Base-by-base conservation (phyloP, 1,140 invertebrate genomes). In the Drosophila santomea region DNA sequence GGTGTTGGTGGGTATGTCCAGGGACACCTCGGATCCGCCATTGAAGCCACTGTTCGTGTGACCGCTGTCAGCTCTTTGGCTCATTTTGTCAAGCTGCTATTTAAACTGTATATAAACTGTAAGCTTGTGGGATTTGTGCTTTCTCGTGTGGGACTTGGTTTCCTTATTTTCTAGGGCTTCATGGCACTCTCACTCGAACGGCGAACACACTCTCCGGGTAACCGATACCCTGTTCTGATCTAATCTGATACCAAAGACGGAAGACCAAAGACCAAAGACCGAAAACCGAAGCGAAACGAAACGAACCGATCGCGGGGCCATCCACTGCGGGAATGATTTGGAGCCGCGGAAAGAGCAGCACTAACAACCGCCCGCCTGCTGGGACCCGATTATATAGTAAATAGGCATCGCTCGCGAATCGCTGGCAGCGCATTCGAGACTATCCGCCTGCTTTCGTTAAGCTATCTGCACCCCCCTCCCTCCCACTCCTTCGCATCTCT, bases 1-100 rank as follows among this genome's bases (percentile, higher is more conserved):
- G 1, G 78, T 91, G 32, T 85, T 89, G 23, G 90, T 90, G 51
- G 91, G 91, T 67, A 91, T 91, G 11, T 91, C 88, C 57, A 91
- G 59, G 25, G 90, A 91, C 10, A 91, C 84, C 28, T 91, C 90
- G 4, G 78, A 79, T n/a, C 83, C 77, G 11, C 44, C 75, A 14
- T 71, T 77, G 14, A 80, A 89, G 38, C 35, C 84, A n/a, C 76
- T 58, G 38, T 89, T 89, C 1, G 60, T 88, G 60, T 89, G 84
- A 7, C 84, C 84, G 32, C 48, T 67, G 17, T 79, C 75, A 75
- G 57, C 78, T 32, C 68, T 67, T 6, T 54, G 77, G 59, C 71
- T 80, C 71, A 52, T 75, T 48, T 61, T 72, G 3, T 5, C 3
- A 7, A 2, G 0, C 1, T 39, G 14, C 4, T 39, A 2, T 5